Base-by-base conservation (phyloP, 1,140 invertebrate species). In the Zaprionus kolodkinae region DNA sequence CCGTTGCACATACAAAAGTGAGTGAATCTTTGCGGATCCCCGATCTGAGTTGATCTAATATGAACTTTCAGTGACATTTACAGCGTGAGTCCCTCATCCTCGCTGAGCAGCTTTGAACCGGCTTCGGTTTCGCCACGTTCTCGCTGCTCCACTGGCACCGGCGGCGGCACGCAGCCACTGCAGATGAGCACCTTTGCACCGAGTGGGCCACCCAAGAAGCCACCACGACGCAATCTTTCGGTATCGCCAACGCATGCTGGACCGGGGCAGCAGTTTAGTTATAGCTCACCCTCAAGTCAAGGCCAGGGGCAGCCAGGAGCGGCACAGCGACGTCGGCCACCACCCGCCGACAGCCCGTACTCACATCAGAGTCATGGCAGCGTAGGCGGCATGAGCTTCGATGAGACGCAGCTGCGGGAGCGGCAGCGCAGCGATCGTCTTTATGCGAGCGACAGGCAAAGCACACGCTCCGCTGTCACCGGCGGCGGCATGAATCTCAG, bases 171-270 rank as follows among this genome's bases (percentile, higher is more conserved):
- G 0, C 81, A 82, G 25, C 76, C 81, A 3, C 59, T 87, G 33
- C 76, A 82, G 15, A 87, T 91, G 83, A 91, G 90, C 57, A 91
- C 81, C 9, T 91, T 91, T 73, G 91, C 90, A 1, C 94, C 97
- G 94, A 87, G 96, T 48, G 96, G 96, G 36, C 96, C 97, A 35
- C 97, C 97, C 4, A 97, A 97, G 93, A 98, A 98, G 92, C 97
- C 97, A 61, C 97, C 97, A 0, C 94, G 97, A 50, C 94, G 97
- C 61, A 97, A 97, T 90, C 93, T 97, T 15, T 96, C 96, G 21
- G 96, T 97, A 25, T 97, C 97, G 1, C 97, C 97, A 13, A 92
- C 92, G 9, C 89, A 92, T 15, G 74, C 78, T 10, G 91, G 81
- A 1, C 68, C 91, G 12, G 76, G 70, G 1, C 87, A 87, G 45